Evolutionary conservation across 1,140 invertebrate species (phyloP), one percentile per base, ranked within the genome.

Genomic region (Lepeophtheirus salmonis): DNA sequence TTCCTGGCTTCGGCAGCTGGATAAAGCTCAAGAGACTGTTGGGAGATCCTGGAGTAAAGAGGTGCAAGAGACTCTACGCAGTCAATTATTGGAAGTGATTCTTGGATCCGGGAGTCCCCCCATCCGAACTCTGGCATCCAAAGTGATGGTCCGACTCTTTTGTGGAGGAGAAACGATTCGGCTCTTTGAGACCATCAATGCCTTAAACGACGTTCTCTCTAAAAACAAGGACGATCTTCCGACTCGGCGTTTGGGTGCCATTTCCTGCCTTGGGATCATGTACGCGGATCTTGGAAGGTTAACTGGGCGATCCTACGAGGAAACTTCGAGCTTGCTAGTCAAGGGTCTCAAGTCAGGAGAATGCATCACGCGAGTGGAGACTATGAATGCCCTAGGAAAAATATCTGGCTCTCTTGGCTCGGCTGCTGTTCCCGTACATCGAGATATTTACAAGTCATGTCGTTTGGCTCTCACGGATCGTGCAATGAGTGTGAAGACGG

Each of bases 221-320:
- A 92, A 89, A 73, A 90, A 89, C 65, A 95, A 91, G 69, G 94
- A 98, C 77, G 94, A 98, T 70, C 74, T 95, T 55, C 83, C 89
- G 17, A 90, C 88, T 16, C 85, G 88, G 77, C 30, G 30, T n/a
- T 73, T 97, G 90, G 89, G 90, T 69, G 91, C 94, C n/a, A 86
- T 97, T 64, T 86, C 86, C 61, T 94, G 89, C 68, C 78, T 98
- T 50, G 94, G 91, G 18, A 84, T 82, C 59, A 95, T 99, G 88
- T 98, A 97, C 73, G 89, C 97, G 71, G 92, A 89, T 70, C 74
- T 98, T 10, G 94, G 95, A 1, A 74, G 95, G 64, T 96, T 97
- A 90, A 97, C 96, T 82, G 95, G 94, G 0, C 76, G 92, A 63
- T 95, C 90, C 0, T 97, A 96, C 70, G 94, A 98, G 70, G 94